Evolutionary conservation across 2,888 invertebrate genomes (phyloP).

Genomic region (Hybos culiciformis): DNA sequence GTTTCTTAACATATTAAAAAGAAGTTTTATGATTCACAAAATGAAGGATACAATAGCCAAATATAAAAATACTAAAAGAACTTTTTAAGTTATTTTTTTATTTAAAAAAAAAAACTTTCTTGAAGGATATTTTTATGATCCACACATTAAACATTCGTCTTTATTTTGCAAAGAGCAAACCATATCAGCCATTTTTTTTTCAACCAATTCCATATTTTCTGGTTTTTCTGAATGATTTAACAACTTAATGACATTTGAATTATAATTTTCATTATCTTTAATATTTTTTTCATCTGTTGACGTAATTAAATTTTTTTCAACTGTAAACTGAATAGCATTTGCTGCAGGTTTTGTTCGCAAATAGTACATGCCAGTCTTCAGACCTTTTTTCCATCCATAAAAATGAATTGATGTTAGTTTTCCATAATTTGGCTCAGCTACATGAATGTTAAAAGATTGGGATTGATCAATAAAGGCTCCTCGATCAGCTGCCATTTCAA

Average conservation of each 20-base stretch:
- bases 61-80: too few species aligned
- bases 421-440: constrained; percentile 78
- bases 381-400: constrained; percentile 85
- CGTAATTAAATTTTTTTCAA: constrained; percentile 57
- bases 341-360: constrained; percentile 84
- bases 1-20: too few species aligned
- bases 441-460: constrained; percentile 88
- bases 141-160: constrained; percentile 71
- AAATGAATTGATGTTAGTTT: constrained; percentile 92
- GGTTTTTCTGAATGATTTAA: too few species aligned
- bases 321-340: constrained; percentile 87
- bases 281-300: neutral
- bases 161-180: constrained; percentile 69
- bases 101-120: neutral
- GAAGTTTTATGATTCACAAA: too few species aligned
- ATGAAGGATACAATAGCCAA: too few species aligned
- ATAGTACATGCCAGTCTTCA: constrained; percentile 97
- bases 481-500: constrained; percentile 89
- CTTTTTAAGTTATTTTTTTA: too few species aligned
- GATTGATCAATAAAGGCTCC: constrained; percentile 95
- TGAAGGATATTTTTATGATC: constrained; percentile 50
- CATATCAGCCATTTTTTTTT: constrained; percentile 39
- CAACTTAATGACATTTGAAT: neutral
- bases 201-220: neutral
- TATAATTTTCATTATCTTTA: neutral